These are phyloP conservation scores for Crotalus viridis DNA, from an alignment of 2,113 vertebrate genomes.

Conservation along the genomic window DNA sequence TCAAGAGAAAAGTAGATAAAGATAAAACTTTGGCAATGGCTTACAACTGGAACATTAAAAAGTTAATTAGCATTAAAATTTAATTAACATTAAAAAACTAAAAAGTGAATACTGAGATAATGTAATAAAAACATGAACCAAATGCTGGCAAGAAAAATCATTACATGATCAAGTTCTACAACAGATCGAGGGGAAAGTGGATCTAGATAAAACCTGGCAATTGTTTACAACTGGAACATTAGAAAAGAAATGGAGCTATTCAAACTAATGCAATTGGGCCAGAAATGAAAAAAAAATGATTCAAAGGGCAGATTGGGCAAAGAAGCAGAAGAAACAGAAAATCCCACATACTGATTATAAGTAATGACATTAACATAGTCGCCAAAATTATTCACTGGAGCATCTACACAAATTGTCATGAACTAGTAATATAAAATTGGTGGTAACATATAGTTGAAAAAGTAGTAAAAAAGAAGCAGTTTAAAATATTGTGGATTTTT, in stretches of 20 bases:
- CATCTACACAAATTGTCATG: not conserved
- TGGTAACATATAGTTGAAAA: not conserved
- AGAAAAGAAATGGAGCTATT: not conserved
- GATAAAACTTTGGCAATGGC: not conserved
- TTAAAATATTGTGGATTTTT: not conserved
- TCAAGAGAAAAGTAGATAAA: not conserved
- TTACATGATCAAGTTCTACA: not conserved
- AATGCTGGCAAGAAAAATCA: not conserved
- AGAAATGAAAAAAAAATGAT: not conserved
- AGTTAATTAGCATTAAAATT: not conserved
- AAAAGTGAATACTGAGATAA: not conserved
- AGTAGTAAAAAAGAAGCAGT: not conserved
- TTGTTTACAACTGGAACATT: not conserved
- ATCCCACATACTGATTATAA: not conserved
- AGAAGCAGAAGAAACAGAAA: not conserved
- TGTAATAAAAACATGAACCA: not conserved
- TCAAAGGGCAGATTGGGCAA: not conserved
- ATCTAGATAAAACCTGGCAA: not conserved
- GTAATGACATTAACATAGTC: not conserved
- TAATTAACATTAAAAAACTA: not conserved
- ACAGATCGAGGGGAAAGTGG: not conserved
- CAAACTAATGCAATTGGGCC: not conserved
- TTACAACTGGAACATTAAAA: not conserved
- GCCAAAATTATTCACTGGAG: not conserved
- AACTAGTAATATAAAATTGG: not conserved